Evolutionary conservation across 1,140 invertebrate species (phyloP).

Genomic region (Rhyzopertha dominica): DNA sequence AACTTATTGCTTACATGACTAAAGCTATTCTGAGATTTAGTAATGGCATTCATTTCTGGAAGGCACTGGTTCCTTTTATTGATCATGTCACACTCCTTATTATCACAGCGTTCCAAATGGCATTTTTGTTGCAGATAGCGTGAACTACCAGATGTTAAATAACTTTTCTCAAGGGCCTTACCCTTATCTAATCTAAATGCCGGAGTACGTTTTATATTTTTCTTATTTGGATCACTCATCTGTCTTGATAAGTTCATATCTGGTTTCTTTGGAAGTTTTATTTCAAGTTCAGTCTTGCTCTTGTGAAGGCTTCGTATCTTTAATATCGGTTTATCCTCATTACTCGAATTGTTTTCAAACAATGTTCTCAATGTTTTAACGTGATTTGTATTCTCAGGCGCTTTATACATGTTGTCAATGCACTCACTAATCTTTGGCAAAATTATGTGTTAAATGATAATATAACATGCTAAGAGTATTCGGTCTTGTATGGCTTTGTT

Average conservation of each 20-base stretch:
- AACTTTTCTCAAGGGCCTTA: no score
- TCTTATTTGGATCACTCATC: conserved; percentile 53
- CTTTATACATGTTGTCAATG: neutral
- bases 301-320: neutral
- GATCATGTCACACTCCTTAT: no score
- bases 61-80: no score
- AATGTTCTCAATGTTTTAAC: neutral
- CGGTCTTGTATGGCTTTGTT: no score
- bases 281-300: neutral
- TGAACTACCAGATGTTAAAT: no score
- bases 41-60: no score
- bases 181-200: conserved; percentile 56
- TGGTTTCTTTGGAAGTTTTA: conserved; percentile 5
- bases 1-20: conserved; percentile 2
- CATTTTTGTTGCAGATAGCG: no score
- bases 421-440: neutral
- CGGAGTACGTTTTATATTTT: conserved; percentile 54
- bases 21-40: no score
- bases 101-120: no score
- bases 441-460: conserved; percentile 2
- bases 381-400: neutral
- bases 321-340: conserved; percentile 6
- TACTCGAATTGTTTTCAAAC: neutral
- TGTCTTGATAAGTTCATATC: conserved; percentile 53
- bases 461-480: no score